Conservation (phyloP, 2,113 vertebrate species). For the Myotis brandtii region DNA sequence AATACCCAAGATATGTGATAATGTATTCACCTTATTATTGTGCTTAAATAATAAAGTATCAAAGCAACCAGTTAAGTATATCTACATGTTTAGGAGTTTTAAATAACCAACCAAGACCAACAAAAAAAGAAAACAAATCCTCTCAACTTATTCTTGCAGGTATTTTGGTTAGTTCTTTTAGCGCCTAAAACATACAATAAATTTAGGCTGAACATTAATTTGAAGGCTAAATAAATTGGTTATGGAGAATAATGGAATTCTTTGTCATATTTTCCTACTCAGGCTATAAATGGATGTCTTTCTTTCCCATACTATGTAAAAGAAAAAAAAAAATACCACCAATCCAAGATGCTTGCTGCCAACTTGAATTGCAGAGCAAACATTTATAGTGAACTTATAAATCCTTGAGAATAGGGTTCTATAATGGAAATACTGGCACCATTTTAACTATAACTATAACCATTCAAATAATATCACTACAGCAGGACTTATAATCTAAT, state of each 20-base stretch:
- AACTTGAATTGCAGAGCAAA: slow-evolving; percentile 60
- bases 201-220: slow-evolving; percentile 2
- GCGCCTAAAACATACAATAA: background rate
- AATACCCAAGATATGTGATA: background rate
- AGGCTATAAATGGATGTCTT: slow-evolving; percentile 48
- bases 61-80: background rate
- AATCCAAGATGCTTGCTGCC: slow-evolving; percentile 52
- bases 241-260: slow-evolving; percentile 49
- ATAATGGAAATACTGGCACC: slow-evolving; percentile 78
- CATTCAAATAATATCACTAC: slow-evolving; percentile 74
- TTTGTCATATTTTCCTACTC: slow-evolving; percentile 36
- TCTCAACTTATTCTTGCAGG: background rate
- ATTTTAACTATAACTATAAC: slow-evolving; percentile 77
- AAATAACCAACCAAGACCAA: slow-evolving; percentile 38
- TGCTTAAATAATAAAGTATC: background rate
- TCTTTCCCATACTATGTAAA: slow-evolving; percentile 24
- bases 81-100: background rate
- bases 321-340: background rate
- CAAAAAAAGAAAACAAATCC: background rate
- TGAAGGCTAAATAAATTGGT: slow-evolving; percentile 48
- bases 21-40: background rate
- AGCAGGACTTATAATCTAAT: slow-evolving; percentile 80
- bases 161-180: background rate
- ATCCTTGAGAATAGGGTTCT: slow-evolving; percentile 71
- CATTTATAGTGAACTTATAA: slow-evolving; percentile 78